Evolutionary conservation across 2,888 invertebrate species (phyloP), one percentile per base, ranked within the genome.

Genomic region (Eristalinus sepulchralis): DNA sequence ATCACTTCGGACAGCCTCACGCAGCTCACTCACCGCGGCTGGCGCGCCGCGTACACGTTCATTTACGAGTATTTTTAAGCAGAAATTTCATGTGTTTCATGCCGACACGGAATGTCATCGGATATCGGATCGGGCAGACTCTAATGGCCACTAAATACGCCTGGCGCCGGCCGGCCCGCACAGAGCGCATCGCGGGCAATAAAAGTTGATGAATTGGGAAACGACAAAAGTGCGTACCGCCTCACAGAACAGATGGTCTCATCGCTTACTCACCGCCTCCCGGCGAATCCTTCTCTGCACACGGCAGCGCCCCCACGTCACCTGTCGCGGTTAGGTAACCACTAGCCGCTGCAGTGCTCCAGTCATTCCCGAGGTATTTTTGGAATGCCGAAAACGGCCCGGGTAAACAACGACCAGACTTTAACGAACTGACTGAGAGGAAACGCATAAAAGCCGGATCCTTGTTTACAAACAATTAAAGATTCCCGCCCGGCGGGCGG

Each of bases 111-210:
- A 57, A 33, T 55, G 22, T n/a, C 36, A 24, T 63, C 34, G 9
- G 5, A 31, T 53, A 31, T 33, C 31, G 9, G 22, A 60, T 47
- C 3, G 9, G 2, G 11, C 9, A 20, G 62, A n/a, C 31, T 57
- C 64, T 75, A 75, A 75, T 75, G 36, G 57, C 24, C 31, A 39
- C 57, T 75, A n/a, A 66, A 66, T 64, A 66, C 73, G 8, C 22
- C 36, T 39, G 57, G 59, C 64, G 75, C 66, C 39, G 17, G 36
- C 57, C 27, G 31, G 36, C 27, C 9, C 13, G 66, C 31, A 57
- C 64, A 57, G 27, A 4, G 5, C 34, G 24, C 27, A 34, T 64
- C 63, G 36, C 63, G 55, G 55, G 64, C 64, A 75, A 31, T 59
- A 39, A 75, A 22, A 39, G 8, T 31, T 39, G 34, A 66, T 66